These are phyloP conservation scores for Pecten maximus DNA, from an alignment of 2,888 invertebrate species.

Conservation along the genomic window DNA sequence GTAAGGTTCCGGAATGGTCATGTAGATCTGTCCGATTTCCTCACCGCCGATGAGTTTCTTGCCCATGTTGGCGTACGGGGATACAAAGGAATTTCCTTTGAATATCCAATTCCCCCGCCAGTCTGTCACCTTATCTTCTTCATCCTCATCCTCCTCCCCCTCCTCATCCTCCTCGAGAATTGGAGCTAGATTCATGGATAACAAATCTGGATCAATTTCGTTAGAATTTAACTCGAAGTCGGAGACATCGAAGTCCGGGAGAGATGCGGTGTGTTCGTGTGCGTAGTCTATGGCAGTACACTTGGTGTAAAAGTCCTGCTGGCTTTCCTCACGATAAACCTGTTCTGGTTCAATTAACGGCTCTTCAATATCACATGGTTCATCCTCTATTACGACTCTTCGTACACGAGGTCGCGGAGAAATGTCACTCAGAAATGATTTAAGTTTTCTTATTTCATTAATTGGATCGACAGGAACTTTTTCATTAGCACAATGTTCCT, in stretches of 20 bases:
- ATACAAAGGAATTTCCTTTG: slow-evolving; percentile 62
- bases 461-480: neutral
- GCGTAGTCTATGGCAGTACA: slow-evolving; percentile 68
- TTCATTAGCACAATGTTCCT: neutral
- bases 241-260: slow-evolving; percentile 74
- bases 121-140: slow-evolving; percentile 53
- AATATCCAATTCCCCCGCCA: slow-evolving; percentile 77
- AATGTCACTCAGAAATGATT: slow-evolving; percentile 68
- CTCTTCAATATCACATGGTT: slow-evolving; percentile 64
- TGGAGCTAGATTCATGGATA: slow-evolving; percentile 75
- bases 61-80: slow-evolving; percentile 66
- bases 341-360: slow-evolving; percentile 61
- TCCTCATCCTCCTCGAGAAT: slow-evolving; percentile 77
- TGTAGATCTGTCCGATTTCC: slow-evolving; percentile 63
- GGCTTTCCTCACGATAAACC: slow-evolving; percentile 65
- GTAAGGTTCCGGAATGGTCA: slow-evolving; percentile 70
- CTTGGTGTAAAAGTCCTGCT: slow-evolving; percentile 65
- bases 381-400: slow-evolving; percentile 63
- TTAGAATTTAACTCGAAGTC: slow-evolving; percentile 70
- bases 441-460: slow-evolving; percentile 70
- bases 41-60: slow-evolving; percentile 57
- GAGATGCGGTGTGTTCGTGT: slow-evolving; percentile 57
- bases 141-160: slow-evolving; percentile 68
- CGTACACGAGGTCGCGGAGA: slow-evolving; percentile 62
- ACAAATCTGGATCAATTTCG: slow-evolving; percentile 76